Base-by-base conservation (phyloP, 2,113 vertebrate species). In the Andinoacara biseriatus region DNA sequence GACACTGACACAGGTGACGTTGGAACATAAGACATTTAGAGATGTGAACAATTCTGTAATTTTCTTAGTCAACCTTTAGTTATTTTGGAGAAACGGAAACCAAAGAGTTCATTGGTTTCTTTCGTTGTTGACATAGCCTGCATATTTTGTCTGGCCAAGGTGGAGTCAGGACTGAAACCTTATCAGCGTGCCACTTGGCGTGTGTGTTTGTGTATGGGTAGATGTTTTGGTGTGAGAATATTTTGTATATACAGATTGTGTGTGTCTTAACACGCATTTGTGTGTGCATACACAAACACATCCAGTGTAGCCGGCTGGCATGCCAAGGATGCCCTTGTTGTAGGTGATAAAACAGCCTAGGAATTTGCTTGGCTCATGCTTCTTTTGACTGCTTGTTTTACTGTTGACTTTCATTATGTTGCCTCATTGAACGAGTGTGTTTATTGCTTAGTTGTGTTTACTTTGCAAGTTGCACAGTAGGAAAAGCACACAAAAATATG, bases 101-200 rank as follows among this genome's bases (percentile, higher is more conserved):
- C 15, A 18, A 67, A 3, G 5, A 24, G 15, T 61, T 87, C 8
- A 74, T 84, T 76, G 58, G 43, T 80, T 78, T 78, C n/a, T 33
- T 72, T 33, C 35, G 43, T 80, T 83, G 78, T 84, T 77, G 85
- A 83, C 63, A 61, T 65, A 20, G 5, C 43, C 78, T 43, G 84
- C 85, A 80, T 91, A 49, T 80, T 90, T 82, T 22, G 49, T 69
- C 57, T 82, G 31, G 33, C 5, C 24, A 52, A 86, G 90, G 89
- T 83, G 86, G 88, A 88, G 89, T 84, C 74, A 3, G 78, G 43
- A 82, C 75, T 76, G 85, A 83, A 76, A 57, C 69, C 87, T 92
- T 91, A 93, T 92, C 90, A 87, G 85, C 67, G 5, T 26, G 58
- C 69, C 52, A 83, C 87, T 88, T 38, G n/a, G 74, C 18, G 80